Evolutionary conservation across 2,888 invertebrate species (phyloP).

Genomic region (Tenthredo notha): DNA sequence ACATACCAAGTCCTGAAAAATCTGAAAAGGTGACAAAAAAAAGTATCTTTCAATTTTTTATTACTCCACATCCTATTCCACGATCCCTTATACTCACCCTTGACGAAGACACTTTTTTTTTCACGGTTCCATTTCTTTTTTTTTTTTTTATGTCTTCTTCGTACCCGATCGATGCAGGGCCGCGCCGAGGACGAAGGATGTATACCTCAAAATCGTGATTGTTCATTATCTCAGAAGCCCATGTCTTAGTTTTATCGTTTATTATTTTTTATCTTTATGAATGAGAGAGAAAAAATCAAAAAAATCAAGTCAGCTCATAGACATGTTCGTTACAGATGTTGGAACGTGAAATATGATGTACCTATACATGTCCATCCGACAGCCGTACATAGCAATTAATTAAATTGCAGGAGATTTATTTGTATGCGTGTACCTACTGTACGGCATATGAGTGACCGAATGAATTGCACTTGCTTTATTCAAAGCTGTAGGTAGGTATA

Average conservation of each 20-base stretch:
- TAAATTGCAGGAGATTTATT: neutral
- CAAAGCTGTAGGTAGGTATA: neutral
- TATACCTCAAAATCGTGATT: neutral
- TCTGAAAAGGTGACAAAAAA: slow-evolving; percentile 2
- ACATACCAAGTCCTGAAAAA: neutral
- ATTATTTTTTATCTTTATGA: too few relatives aligned
- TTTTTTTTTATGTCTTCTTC: neutral
- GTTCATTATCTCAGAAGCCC: neutral
- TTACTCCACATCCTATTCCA: neutral
- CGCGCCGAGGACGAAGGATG: neutral
- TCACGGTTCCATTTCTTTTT: neutral
- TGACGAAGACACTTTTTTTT: neutral
- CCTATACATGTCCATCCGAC: too few relatives aligned
- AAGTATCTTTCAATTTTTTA: slow-evolving; percentile 39
- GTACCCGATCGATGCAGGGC: neutral
- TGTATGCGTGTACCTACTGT: neutral
- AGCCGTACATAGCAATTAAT: slow-evolving; percentile 18
- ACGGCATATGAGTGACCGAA: neutral
- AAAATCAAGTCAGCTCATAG: neutral
- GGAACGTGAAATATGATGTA: neutral
- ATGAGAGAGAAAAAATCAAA: too few relatives aligned
- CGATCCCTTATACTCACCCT: neutral
- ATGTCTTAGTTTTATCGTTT: too few relatives aligned
- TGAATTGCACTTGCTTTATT: neutral
- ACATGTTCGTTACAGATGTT: neutral